Base-by-base conservation (phyloP, 2,888 invertebrate species). In the Seira musarum region DNA sequence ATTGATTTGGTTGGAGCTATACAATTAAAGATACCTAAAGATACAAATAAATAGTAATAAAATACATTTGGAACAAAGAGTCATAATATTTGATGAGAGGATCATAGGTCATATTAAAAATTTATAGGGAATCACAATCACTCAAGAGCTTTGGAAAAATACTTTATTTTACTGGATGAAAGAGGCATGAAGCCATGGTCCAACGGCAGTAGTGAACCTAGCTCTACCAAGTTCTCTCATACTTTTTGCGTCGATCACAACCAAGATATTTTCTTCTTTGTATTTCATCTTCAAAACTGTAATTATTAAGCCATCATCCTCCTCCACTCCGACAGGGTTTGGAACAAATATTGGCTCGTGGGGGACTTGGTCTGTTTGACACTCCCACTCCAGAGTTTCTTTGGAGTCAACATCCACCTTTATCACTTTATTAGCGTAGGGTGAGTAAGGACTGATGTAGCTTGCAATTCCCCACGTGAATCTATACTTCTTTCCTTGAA, bases 291-390 rank as follows among this genome's bases (percentile, higher is more conserved):
- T 85, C 5, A 87, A 85, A 35, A 87, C 82, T n/a, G 87, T 85
- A 66, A 88, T 75, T 15, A 88, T 68, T 5, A 88, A 82, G 8
- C 90, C 90, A 80, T 90, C 90, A 83, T 91, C 90, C 85, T 91
- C 90, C n/a, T 87, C 87, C 0, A 73, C 84, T 1, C 88, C 88
- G 13, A 87, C 87, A 1, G 90, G 90, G 22, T 88, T 83, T 0
- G 89, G 87, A 1, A 90, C 88, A 84, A 90, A 91, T 40, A 90
- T 87, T 1, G 90, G 89, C 83, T 91, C 91, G n/a, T 88, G 88
- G 0, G 88, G 87, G 77, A 88, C 88, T 78, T 88, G 87, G 21
- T 87, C 85, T 1, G 87, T 86, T 21, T 87, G 87, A 46, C 88
- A 88, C 17, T 85, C 83, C 89, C 90, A 90, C 10, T 85, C 79